phyloP scores from a whole-genome alignment of 2,888 invertebrate genomes.

The Heliothis peltigera region DNA sequence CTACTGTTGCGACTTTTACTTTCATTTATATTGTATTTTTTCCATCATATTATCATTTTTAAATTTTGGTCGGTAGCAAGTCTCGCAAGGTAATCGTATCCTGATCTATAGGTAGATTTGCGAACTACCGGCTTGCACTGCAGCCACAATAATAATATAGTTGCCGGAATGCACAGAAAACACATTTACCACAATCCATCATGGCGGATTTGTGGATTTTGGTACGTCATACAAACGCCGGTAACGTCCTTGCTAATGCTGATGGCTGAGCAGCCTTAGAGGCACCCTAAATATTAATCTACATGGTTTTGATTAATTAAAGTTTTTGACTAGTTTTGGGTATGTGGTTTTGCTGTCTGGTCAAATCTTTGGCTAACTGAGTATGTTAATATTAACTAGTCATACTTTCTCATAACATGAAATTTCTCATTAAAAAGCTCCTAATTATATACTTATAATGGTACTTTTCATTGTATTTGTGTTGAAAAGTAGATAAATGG shows the following conservation, averaged over 20 bases:
- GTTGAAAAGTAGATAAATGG: too few relatives aligned
- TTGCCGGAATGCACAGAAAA: slow-evolving; percentile 59
- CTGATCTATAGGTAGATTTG: slow-evolving; percentile 35
- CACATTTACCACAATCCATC: slow-evolving; percentile 66
- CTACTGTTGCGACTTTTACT: too few relatives aligned
- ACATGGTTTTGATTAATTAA: slow-evolving; percentile 50
- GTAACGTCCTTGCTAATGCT: slow-evolving; percentile 48
- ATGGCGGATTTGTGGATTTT: slow-evolving; percentile 64
- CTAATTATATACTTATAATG: too few relatives aligned
- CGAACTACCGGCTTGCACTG: slow-evolving; percentile 11
- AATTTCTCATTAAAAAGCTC: too few relatives aligned
- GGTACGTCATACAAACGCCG: slow-evolving; percentile 58
- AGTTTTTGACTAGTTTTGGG: slow-evolving; percentile 19
- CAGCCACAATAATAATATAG: slow-evolving; percentile 52
- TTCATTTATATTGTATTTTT: too few relatives aligned
- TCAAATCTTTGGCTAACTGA: too few relatives aligned
- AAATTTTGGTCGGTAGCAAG: too few relatives aligned
- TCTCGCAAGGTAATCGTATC: slow-evolving; percentile 8
- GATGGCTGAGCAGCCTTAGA: slow-evolving; percentile 44
- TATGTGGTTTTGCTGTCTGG: too few relatives aligned
- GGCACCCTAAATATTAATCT: slow-evolving; percentile 44
- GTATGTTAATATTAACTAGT: too few relatives aligned
- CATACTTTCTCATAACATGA: too few relatives aligned
- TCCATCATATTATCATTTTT: too few relatives aligned
- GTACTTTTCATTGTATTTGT: too few relatives aligned